Evolutionary conservation across 2,888 invertebrate genomes (phyloP).

Genomic region (Proisotoma minuta): DNA sequence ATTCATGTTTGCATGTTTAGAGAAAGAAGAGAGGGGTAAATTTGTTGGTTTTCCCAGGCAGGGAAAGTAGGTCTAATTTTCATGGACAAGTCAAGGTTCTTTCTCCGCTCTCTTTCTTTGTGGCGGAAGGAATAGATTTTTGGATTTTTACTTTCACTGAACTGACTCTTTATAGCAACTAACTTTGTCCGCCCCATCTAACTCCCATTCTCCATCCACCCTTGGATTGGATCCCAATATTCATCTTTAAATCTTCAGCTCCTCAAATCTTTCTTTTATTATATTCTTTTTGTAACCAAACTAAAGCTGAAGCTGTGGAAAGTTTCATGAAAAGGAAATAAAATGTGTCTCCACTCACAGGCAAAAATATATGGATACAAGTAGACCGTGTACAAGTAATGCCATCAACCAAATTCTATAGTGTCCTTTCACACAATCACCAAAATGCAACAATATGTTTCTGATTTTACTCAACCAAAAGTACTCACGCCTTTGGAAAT

Average conservation of each 20-base stretch:
- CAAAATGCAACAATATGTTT: neutral
- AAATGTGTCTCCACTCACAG: neutral
- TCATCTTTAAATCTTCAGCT: neutral
- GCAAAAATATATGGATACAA: no score
- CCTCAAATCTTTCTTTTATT: neutral
- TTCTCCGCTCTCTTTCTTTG: neutral
- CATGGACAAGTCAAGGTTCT: slow-evolving; percentile 16
- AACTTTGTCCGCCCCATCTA: no score
- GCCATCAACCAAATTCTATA: neutral
- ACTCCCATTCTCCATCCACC: no score
- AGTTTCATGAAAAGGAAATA: neutral
- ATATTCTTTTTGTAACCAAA: no score
- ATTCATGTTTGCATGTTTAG: no score
- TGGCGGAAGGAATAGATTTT: neutral
- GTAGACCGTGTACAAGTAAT: no score
- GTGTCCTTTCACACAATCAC: neutral
- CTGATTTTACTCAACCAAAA: neutral
- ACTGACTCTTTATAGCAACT: no score
- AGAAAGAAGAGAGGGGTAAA: neutral
- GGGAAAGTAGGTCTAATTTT: slow-evolving; percentile 12
- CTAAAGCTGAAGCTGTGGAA: neutral
- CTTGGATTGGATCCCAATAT: neutral
- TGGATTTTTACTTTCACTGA: neutral
- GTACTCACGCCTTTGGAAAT: neutral
- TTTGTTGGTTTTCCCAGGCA: neutral